phyloP scores from a whole-genome alignment of 30 jellyfish, hydroid and myxozoan genomes.

The Aurelia coerulea region DNA sequence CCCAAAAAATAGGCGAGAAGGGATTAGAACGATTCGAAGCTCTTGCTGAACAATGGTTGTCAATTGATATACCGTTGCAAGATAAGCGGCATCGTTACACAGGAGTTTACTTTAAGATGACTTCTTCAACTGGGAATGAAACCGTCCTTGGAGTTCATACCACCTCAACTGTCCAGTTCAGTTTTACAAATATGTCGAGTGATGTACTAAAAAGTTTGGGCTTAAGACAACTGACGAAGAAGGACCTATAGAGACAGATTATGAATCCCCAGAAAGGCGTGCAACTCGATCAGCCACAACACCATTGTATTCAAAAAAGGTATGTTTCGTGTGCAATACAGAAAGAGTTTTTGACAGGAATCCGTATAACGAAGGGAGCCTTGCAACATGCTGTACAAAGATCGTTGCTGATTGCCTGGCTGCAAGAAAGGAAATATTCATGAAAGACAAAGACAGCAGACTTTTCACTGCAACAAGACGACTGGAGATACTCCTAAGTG shows the following conservation, averaged over 20 bases:
- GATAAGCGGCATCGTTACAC: conserved; percentile 30
- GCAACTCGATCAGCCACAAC: conserved; percentile 25
- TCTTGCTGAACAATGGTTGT: conserved; percentile 34
- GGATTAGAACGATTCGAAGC: conserved; percentile 14
- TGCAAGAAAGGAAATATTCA: no score
- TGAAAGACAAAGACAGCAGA: no score
- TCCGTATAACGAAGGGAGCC: no score
- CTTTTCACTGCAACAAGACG: no score
- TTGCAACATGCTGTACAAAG: no score
- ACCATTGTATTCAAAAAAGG: neutral
- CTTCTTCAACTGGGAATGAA: neutral
- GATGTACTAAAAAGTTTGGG: conserved; percentile 14
- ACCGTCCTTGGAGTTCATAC: conserved; percentile 22
- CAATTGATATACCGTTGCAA: conserved; percentile 20
- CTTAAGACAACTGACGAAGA: neutral
- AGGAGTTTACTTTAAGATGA: conserved; percentile 4
- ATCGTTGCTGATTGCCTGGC: no score
- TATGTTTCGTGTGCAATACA: no score
- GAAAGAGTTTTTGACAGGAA: no score
- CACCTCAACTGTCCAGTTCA: conserved; percentile 6
- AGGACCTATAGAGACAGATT: neutral
- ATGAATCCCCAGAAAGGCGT: conserved; percentile 23
- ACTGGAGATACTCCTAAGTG: no score
- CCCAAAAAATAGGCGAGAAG: conserved; percentile 18
- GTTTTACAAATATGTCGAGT: conserved; percentile 6